Conservation (phyloP, 2,888 invertebrate genomes). For the Leptopilina syphax region DNA sequence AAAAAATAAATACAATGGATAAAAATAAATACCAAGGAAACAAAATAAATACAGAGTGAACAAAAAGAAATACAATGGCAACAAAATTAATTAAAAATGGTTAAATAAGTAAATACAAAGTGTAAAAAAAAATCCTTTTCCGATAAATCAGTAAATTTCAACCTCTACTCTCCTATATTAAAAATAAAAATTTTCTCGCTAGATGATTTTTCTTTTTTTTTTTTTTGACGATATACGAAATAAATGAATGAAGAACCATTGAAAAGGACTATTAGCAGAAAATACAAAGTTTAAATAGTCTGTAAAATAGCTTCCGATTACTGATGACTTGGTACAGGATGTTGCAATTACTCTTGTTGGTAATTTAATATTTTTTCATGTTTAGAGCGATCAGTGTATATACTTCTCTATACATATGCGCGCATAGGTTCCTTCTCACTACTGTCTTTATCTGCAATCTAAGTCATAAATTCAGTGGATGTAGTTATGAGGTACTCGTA, state of each 20-base stretch:
- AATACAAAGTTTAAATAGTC: conserved; percentile 13
- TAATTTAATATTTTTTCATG: conserved; percentile 36
- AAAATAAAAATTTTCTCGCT: background rate
- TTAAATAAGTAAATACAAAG: too few relatives aligned
- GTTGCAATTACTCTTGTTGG: conserved; percentile 22
- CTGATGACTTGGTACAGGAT: background rate
- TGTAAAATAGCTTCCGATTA: conserved; percentile 19
- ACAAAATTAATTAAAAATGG: too few relatives aligned
- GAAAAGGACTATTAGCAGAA: background rate
- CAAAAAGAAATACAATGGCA: too few relatives aligned
- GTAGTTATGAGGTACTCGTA: conserved; percentile 32
- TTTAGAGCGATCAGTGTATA: conserved; percentile 22
- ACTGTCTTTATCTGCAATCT: conserved; percentile 37
- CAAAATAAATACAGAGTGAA: too few relatives aligned
- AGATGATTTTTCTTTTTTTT: background rate
- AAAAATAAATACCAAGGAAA: too few relatives aligned
- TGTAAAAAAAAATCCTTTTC: too few relatives aligned
- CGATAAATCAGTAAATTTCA: too few relatives aligned
- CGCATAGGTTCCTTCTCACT: conserved; percentile 18
- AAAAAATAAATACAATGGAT: too few relatives aligned
- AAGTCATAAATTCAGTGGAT: conserved; percentile 36
- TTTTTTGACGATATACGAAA: background rate
- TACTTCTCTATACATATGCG: background rate
- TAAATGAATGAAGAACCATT: background rate
- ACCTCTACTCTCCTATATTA: too few relatives aligned